Percentiles rank a stretch among this genome's conserved stretches.
These are phyloP conservation scores for Leptinotarsa juncta DNA, from an alignment of 2,888 invertebrate species.

Conservation along the genomic window DNA sequence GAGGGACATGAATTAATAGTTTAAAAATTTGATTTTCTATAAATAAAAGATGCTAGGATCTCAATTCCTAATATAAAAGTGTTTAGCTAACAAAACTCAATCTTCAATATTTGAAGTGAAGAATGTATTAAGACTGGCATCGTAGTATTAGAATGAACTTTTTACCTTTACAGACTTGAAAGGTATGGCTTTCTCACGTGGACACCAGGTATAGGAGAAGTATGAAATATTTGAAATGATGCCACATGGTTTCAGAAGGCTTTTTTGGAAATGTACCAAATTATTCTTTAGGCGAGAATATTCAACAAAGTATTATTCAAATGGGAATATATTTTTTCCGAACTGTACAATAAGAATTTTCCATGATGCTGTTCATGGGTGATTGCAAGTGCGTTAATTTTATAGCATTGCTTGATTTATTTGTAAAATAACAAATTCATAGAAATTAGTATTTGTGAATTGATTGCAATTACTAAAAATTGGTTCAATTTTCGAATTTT, in stretches of 20 bases:
- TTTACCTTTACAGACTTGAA: neutral
- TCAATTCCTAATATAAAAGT: neutral
- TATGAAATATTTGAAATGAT: constrained; percentile 15
- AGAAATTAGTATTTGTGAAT: neutral
- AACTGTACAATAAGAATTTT: neutral
- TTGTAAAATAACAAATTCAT: neutral
- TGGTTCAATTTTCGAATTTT: neutral
- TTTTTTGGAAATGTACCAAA: neutral
- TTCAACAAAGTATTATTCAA: neutral
- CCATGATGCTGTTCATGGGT: neutral
- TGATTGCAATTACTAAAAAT: neutral
- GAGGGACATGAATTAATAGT: too few relatives aligned
- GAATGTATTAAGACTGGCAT: too few relatives aligned
- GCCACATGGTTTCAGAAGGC: neutral
- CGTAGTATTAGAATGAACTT: neutral
- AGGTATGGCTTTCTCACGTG: neutral
- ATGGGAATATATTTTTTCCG: neutral
- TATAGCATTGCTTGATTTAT: constrained; percentile 1
- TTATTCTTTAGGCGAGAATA: neutral
- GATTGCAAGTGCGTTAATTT: neutral
- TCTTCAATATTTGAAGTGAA: too few relatives aligned
- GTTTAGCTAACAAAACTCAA: neutral
- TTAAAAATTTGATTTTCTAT: too few relatives aligned
- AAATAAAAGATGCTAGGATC: too few relatives aligned
- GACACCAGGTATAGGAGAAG: neutral